phyloP scores from a whole-genome alignment of 2,888 invertebrate genomes.

The Campoplex nolae region DNA sequence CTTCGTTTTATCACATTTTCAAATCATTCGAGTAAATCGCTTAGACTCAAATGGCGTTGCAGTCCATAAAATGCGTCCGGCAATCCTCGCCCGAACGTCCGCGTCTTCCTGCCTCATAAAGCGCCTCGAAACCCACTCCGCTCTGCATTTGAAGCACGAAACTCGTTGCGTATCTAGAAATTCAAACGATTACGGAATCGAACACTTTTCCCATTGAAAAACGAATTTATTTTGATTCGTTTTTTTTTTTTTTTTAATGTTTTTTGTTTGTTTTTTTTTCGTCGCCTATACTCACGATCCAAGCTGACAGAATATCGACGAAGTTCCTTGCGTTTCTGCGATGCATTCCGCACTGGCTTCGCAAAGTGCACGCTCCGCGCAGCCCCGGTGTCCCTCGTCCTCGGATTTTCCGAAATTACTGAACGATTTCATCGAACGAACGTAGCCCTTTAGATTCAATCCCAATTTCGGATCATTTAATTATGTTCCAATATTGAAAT shows the following conservation, averaged over 20 bases:
- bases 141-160: constrained; percentile 92
- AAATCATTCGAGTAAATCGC: constrained; percentile 17
- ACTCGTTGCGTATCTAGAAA: constrained; percentile 93
- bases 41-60: constrained; percentile 92
- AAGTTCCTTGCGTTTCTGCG: constrained; percentile 89
- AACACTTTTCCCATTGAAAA: background rate
- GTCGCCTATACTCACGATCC: constrained; percentile 91
- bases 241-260: background rate
- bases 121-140: constrained; percentile 90
- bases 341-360: constrained; percentile 96
- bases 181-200: background rate
- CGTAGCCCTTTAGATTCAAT: constrained; percentile 88
- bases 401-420: constrained; percentile 88
- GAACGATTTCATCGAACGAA: constrained; percentile 88
- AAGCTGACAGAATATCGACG: constrained; percentile 95
- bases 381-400: constrained; percentile 94
- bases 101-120: constrained; percentile 94
- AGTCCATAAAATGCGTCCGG: constrained; percentile 93
- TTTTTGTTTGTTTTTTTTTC: background rate
- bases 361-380: constrained; percentile 88
- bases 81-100: constrained; percentile 95
- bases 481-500: too few relatives aligned
- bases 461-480: too few relatives aligned
- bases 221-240: background rate
- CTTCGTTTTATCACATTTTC: constrained; percentile 49